Base-by-base conservation (phyloP, 2,888 invertebrate species). In the Amphiduros pacificus region DNA sequence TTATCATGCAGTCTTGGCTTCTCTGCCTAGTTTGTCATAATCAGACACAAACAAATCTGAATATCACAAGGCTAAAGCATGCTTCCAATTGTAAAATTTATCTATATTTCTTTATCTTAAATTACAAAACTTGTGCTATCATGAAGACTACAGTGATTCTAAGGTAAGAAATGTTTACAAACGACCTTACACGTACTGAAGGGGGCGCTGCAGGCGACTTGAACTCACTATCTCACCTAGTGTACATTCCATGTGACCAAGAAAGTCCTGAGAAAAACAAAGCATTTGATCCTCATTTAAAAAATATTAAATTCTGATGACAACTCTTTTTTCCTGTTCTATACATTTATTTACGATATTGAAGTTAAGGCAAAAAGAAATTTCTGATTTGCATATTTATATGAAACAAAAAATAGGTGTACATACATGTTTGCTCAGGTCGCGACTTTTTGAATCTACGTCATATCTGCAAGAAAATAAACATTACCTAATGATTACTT, bases 201-300 rank as follows among this genome's bases (percentile, higher is more conserved):
- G 58, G 14, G 60, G 49, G 32, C 58, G 57, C 14, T 64, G 62
- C 11, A 70, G 48, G 20, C 57, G 60, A 32, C 61, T 61, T 9
- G 65, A 41, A 3, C 76, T 76, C 22, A 86, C 85, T 69, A 85
- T 84, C 71, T 87, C 86, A 27, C 86, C 87, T 44, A 88, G 72
- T 31, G 85, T 85, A 66, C 85, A 84, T 52, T 86, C 85, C 32
- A 83, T 77, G 52, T 77, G 75, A 9, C 88, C 88, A 4, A 88
- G 77, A 53, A 78, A 81, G 67, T 81, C 80, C 79, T 81, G 55
- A 17, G 14, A 11, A 49, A 49, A 1, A 22, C 27, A 24, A 24
- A 49, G 26, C n/a, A n/a, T n/a, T n/a, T n/a, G n/a, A n/a, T n/a
- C n/a, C n/a, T n/a, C n/a, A n/a, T n/a, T n/a, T n/a, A n/a, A n/a